These are phyloP conservation scores for Onychomys leucogaster DNA, from an alignment of 2,797 vertebrate genomes.

Conservation along the genomic window DNA sequence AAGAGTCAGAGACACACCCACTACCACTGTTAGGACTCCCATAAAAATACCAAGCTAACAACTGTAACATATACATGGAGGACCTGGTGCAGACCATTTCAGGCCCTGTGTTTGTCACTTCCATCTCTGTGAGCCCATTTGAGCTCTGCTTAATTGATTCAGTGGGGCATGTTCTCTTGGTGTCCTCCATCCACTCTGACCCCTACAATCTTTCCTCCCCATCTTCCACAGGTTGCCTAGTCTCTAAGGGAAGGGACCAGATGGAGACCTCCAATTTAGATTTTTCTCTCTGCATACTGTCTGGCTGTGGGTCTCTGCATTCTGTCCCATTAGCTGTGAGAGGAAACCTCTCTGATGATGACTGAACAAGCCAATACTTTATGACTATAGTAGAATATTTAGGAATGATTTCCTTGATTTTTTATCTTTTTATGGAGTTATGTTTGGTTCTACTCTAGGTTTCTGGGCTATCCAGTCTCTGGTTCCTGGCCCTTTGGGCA, in stretches of 20 bases:
- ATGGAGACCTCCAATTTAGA: not conserved
- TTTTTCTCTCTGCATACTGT: too few relatives aligned
- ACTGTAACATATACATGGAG: not conserved
- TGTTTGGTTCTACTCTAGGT: not conserved
- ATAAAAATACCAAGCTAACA: not conserved
- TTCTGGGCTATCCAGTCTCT: not conserved
- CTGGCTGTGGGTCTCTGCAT: too few relatives aligned
- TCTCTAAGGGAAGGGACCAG: not conserved
- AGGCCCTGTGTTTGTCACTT: not conserved
- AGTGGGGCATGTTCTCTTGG: not conserved
- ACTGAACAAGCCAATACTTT: not conserved
- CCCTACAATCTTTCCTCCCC: not conserved
- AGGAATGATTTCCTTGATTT: not conserved
- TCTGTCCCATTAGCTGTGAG: not conserved
- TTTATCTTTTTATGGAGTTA: not conserved
- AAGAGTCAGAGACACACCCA: too few relatives aligned
- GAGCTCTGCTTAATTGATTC: not conserved
- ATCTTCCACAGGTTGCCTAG: accelerated
- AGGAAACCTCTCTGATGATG: not conserved
- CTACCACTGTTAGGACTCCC: not conserved
- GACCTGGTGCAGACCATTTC: not conserved
- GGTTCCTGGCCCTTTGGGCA: not conserved
- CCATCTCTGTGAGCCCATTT: not conserved
- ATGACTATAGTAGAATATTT: not conserved
- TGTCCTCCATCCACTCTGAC: not conserved